A percentile compares a stretch with the other conserved stretches of the same genome.
These are phyloP conservation scores for Alauda arvensis DNA, from an alignment of 2,797 vertebrate species.

Conservation along the genomic window DNA sequence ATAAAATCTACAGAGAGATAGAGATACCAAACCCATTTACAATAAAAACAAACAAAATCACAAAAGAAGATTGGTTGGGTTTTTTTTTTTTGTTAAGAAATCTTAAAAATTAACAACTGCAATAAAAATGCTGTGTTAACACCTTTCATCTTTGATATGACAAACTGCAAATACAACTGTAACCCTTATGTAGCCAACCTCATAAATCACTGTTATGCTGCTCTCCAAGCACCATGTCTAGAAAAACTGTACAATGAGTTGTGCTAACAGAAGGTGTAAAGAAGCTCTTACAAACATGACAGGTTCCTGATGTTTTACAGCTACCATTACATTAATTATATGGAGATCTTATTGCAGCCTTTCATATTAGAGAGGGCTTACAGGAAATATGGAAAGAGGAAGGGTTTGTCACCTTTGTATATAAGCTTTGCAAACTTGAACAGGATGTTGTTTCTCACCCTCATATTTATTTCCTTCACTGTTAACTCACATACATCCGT, in stretches of 20 bases:
- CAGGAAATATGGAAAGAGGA: not conserved
- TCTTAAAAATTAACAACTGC: not conserved
- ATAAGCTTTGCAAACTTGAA: not conserved
- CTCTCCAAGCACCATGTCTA: not conserved
- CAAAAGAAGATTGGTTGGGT: not conserved
- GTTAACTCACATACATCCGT: not conserved
- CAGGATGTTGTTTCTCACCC: not conserved
- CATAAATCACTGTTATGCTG: not conserved
- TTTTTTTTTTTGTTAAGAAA: not conserved
- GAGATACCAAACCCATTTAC: not conserved
- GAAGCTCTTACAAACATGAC: not conserved
- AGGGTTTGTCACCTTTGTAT: not conserved
- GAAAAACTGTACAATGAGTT: not conserved
- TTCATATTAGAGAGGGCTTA: not conserved
- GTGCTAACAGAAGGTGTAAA: not conserved
- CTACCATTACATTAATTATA: not conserved
- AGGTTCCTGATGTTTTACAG: not conserved
- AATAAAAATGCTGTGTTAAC: not conserved
- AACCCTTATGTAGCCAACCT: not conserved
- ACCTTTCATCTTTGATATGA: not conserved
- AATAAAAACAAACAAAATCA: not conserved
- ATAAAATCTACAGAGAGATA: not conserved
- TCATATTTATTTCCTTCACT: not conserved
- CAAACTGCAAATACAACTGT: not conserved
- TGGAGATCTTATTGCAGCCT: not conserved